These are phyloP conservation scores for Dallia pectoralis DNA, from an alignment of 2,797 vertebrate genomes.

Conservation along the genomic window DNA sequence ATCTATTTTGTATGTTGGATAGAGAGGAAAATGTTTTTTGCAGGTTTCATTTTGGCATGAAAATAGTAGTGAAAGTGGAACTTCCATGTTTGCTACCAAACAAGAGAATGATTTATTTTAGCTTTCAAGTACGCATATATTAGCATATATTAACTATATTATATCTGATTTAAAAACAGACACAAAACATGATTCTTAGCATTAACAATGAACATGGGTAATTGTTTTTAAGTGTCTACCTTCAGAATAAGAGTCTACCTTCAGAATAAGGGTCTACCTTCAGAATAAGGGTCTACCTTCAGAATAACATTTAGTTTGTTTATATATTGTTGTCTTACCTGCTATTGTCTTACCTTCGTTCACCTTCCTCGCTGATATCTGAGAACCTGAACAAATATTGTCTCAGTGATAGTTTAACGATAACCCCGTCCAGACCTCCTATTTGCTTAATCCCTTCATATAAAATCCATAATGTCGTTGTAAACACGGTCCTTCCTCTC, in stretches of 20 bases:
- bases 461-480: neutral
- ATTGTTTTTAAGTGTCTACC: too few species aligned
- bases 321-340: neutral
- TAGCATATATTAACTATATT: neutral
- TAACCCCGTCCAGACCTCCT: neutral
- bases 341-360: neutral
- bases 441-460: neutral
- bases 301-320: neutral
- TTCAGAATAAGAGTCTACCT: too few species aligned
- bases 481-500: neutral
- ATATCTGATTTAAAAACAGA: neutral
- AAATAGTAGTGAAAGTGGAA: neutral
- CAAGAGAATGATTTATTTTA: neutral
- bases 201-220: too few species aligned
- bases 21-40: conserved; percentile 8
- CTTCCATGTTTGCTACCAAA: neutral
- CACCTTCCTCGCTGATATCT: neutral
- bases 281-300: too few species aligned
- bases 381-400: neutral
- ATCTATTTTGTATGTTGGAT: neutral
- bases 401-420: neutral
- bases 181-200: too few species aligned
- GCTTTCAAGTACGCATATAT: neutral
- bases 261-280: too few species aligned
- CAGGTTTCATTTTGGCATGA: neutral